Base-by-base conservation (phyloP, 2,113 vertebrate genomes). In the Rhinoderma darwinii region DNA sequence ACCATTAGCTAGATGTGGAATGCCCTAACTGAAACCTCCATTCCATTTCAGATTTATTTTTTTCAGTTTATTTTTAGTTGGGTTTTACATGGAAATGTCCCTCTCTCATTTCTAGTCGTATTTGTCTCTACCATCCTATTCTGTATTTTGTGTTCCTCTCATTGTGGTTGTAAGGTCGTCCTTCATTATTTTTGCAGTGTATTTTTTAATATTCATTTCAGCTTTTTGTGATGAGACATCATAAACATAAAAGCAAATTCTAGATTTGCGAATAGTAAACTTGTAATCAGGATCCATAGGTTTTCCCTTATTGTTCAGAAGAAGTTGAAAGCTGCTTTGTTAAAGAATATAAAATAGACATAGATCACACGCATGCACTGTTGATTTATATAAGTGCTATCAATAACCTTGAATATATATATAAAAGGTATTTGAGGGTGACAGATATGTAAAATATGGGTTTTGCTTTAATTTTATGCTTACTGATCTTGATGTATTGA, bases 1-100 rank as follows among this genome's bases (percentile, higher is more conserved):
- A 96, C 96, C 95, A 95, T 95, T 96, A 97, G 96, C 95, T 95
- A 97, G 96, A 96, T 95, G 92, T 96, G 94, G 93, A 94, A 94
- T 95, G 94, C 95, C 93, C 93, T 95, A 93, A 93, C 92, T 89
- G 92, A 92, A 94, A 94, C 91, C 90, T 89, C 91, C 95, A 94
- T 96, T 94, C 92, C 91, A 90, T 93, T 92, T 84, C 94, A 94
- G 94, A 93, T 93, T 92, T 91, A 89, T 93, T 92, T 84, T 91
- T 89, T 91, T 91, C 89, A 18, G 18, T 80, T 47, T n/a, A 14
- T 54, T 74, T 84, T 39, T 63, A n/a, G 37, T 66, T 44, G 79
- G 56, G 56, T 82, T 61, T 30, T 61, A 27, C 35, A 63, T 82
- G 39, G 51, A n/a, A 82, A 30, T 66, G 22, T 43, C 59, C 37